phyloP scores from a whole-genome alignment of 2,888 invertebrate species.

The Hofmannophila pseudospretella region DNA sequence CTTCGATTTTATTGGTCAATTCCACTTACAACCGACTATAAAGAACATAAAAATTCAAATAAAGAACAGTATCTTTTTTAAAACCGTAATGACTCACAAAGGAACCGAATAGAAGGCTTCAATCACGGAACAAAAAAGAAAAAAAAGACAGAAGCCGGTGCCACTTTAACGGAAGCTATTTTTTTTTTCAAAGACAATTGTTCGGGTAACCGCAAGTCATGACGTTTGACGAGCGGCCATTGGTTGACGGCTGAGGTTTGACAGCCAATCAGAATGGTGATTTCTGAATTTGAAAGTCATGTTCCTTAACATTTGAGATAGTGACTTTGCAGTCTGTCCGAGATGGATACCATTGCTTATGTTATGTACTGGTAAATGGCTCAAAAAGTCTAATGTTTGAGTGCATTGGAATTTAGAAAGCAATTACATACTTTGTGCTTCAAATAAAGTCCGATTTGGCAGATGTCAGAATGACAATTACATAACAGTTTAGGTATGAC shows the following conservation, averaged over 20 bases:
- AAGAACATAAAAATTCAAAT: constrained; percentile 9
- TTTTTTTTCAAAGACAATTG: constrained; percentile 55
- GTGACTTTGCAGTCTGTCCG: constrained; percentile 45
- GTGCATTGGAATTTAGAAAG: background rate
- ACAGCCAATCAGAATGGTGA: constrained; percentile 69
- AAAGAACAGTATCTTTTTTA: constrained; percentile 21
- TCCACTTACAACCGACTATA: background rate
- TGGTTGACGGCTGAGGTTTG: constrained; percentile 64
- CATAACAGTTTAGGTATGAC: too few relatives aligned
- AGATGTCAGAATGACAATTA: too few relatives aligned
- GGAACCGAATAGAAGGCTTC: constrained; percentile 18
- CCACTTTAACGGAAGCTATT: constrained; percentile 72
- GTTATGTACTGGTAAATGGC: constrained; percentile 15
- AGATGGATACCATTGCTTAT: constrained; percentile 9
- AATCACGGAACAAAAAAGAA: constrained; percentile 30
- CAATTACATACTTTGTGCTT: too few relatives aligned
- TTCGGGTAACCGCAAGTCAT: constrained; percentile 66
- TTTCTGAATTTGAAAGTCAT: constrained; percentile 70
- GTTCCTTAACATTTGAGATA: constrained; percentile 65
- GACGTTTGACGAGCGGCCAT: constrained; percentile 71
- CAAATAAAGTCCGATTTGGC: too few relatives aligned
- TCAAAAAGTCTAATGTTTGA: background rate
- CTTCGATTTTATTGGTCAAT: constrained; percentile 2
- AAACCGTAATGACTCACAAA: constrained; percentile 37
- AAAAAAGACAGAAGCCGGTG: constrained; percentile 53